Conservation (phyloP, 2,797 vertebrate genomes). For the Denticeps clupeoides region DNA sequence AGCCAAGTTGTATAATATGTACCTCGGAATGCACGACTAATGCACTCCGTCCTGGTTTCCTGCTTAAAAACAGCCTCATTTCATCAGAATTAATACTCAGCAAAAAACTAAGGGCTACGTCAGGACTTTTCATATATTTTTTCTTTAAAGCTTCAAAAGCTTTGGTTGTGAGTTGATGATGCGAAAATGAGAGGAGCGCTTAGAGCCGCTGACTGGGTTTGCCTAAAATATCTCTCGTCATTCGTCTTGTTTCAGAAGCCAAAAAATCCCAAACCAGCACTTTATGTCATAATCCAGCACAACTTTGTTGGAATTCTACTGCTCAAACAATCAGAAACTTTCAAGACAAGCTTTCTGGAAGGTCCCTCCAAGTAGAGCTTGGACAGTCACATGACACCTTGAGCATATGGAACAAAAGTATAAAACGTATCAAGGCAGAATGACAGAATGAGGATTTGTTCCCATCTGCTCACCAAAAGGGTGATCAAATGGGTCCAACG, state of each 20-base stretch:
- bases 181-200: not conserved
- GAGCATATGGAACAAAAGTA: not conserved
- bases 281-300: too few relatives aligned
- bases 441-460: not conserved
- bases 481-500: constrained; percentile 43
- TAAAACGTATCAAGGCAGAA: too few relatives aligned
- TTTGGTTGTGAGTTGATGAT: constrained; percentile 7
- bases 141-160: constrained; percentile 12
- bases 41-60: constrained; percentile 5
- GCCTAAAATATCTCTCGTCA: too few relatives aligned
- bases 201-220: constrained; percentile 16
- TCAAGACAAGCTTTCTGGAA: too few relatives aligned
- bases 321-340: too few relatives aligned
- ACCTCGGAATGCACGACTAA: not conserved
- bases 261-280: too few relatives aligned
- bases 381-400: constrained; percentile 7
- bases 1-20: too few relatives aligned
- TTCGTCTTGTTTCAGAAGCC: too few relatives aligned
- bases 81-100: constrained; percentile 14
- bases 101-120: constrained; percentile 7
- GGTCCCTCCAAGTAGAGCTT: too few relatives aligned
- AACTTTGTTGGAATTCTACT: too few relatives aligned
- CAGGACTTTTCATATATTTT: constrained; percentile 16
- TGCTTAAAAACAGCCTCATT: constrained; percentile 15
- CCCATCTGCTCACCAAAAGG: constrained; percentile 19